A percentile compares a stretch with the other conserved stretches of the same genome.
These are phyloP conservation scores for Ranitomeya variabilis DNA, from an alignment of 2,113 vertebrate genomes.

Conservation along the genomic window DNA sequence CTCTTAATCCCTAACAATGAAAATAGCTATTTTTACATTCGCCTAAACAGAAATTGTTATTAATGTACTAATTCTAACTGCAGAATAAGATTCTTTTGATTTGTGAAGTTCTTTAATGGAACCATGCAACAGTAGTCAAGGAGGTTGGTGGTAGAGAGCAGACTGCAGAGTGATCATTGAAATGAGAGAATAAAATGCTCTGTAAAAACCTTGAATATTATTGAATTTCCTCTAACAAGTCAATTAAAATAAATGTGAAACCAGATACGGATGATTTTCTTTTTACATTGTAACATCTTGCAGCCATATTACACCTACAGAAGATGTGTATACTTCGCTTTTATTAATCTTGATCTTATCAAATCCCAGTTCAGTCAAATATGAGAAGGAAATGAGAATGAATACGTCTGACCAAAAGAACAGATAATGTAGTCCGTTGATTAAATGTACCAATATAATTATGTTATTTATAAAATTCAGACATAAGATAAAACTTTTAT, in stretches of 20 bases:
- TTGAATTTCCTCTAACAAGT: conserved; percentile 1
- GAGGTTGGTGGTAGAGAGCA: not conserved
- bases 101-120: conserved; percentile 23
- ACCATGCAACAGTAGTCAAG: not conserved
- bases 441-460: too few species aligned
- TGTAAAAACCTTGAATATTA: conserved; percentile 1
- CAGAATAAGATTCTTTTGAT: conserved; percentile 16
- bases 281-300: not conserved
- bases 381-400: not conserved
- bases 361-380: not conserved
- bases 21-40: conserved; percentile 44
- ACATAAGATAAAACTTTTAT: not conserved
- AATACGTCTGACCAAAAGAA: not conserved
- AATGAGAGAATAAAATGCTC: not conserved
- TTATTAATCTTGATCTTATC: not conserved
- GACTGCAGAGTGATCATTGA: not conserved
- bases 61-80: conserved; percentile 33
- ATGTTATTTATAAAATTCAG: too few species aligned
- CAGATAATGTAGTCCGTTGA: not conserved
- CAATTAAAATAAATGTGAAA: conserved; percentile 13
- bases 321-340: not conserved
- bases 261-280: conserved; percentile 1
- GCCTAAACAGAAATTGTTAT: conserved; percentile 33
- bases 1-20: conserved; percentile 21
- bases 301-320: not conserved